These are phyloP conservation scores for Loxodonta africana DNA, from an alignment of 2,113 vertebrate species.

Conservation along the genomic window DNA sequence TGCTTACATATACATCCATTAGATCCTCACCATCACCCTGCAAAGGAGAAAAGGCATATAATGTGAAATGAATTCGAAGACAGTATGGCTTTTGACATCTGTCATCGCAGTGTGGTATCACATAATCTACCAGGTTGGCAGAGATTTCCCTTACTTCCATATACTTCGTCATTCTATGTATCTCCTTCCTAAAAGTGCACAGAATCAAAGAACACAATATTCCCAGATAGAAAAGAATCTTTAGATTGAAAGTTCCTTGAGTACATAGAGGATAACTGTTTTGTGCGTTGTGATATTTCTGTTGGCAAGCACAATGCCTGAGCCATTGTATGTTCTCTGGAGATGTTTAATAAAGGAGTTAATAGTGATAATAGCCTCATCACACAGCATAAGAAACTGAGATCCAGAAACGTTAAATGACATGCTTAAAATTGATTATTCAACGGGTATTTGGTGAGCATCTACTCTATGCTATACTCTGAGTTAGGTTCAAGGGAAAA, in stretches of 20 bases:
- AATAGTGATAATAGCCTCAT: neutral
- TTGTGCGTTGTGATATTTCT: neutral
- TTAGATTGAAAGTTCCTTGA: neutral
- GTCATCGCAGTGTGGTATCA: neutral
- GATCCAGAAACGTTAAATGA: neutral
- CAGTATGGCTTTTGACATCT: neutral
- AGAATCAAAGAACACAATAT: neutral
- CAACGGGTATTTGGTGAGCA: neutral
- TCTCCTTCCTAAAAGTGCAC: conserved; percentile 21
- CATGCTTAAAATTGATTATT: conserved; percentile 12
- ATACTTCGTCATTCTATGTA: neutral
- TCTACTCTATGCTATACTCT: neutral
- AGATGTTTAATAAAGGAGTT: neutral
- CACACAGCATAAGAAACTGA: conserved; percentile 2
- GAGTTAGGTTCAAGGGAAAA: neutral
- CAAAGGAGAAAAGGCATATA: neutral
- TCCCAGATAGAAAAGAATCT: neutral
- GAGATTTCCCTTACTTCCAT: neutral
- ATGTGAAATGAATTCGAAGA: conserved; percentile 2
- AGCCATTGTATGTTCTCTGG: neutral
- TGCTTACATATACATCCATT: neutral
- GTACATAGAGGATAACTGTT: neutral
- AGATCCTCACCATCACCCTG: neutral
- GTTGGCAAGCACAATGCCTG: neutral
- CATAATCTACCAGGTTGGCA: neutral